Percentiles rank a stretch among this genome's conserved stretches.
phyloP scores from a whole-genome alignment of 2,113 vertebrate species.

The Prunella himalayana region DNA sequence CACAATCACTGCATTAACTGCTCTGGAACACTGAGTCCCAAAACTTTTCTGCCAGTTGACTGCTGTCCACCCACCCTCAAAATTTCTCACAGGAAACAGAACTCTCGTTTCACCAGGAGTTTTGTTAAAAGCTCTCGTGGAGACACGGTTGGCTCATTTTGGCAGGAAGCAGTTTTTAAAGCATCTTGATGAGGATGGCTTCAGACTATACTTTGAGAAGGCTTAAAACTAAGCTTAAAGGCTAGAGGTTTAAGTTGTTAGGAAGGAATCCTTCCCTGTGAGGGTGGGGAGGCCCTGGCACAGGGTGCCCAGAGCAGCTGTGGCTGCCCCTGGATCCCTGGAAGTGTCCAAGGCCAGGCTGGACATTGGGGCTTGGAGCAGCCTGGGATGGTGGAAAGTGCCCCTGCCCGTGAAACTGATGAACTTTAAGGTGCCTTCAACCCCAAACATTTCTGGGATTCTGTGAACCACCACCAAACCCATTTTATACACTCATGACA shows the following conservation, averaged over 20 bases:
- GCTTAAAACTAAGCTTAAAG: too few relatives aligned
- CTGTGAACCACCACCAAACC: not conserved
- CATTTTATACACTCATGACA: not conserved
- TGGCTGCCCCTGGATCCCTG: not conserved
- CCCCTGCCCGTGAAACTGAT: not conserved
- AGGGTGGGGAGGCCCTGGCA: fast-evolving
- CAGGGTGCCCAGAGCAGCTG: not conserved
- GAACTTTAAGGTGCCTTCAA: not conserved
- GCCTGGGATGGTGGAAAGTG: fast-evolving
- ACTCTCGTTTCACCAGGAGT: not conserved
- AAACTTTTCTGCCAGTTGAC: not conserved
- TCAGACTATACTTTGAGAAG: not conserved
- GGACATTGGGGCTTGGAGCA: not conserved
- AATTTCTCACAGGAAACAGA: not conserved
- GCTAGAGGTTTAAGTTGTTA: not conserved
- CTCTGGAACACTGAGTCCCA: not conserved
- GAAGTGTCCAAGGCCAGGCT: fast-evolving
- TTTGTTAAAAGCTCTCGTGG: not conserved
- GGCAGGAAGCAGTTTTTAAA: not conserved
- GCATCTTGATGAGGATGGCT: not conserved
- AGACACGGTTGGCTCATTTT: not conserved
- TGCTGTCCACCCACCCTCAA: not conserved
- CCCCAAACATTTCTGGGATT: not conserved
- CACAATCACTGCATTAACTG: conserved; percentile 41
- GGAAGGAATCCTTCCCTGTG: not conserved